Conservation (phyloP, 2,113 vertebrate species). For the Pimephales promelas region DNA sequence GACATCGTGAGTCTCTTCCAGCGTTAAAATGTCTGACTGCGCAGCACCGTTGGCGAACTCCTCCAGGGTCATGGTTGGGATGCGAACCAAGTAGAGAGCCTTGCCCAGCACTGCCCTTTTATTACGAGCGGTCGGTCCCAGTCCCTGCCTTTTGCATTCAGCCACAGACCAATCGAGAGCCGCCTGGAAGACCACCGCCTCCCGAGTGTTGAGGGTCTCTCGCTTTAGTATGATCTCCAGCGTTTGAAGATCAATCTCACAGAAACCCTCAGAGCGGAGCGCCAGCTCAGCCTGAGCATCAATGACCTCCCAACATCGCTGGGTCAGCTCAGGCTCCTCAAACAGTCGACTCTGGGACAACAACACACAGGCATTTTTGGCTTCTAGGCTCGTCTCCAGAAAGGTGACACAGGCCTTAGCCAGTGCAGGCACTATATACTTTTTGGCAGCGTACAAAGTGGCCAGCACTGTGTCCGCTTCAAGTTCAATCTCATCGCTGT, state of each 20-base stretch:
- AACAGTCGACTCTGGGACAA: constrained; percentile 94
- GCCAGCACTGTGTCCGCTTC: constrained; percentile 93
- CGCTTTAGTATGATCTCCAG: constrained; percentile 89
- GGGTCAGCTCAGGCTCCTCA: constrained; percentile 90
- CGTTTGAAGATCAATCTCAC: constrained; percentile 89
- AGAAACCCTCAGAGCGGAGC: constrained; percentile 89
- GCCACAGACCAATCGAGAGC: constrained; percentile 88
- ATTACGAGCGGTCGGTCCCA: constrained; percentile 78
- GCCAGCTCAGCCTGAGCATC: constrained; percentile 93
- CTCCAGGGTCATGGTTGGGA: constrained; percentile 90
- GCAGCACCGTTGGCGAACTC: constrained; percentile 92
- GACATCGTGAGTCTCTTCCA: constrained; percentile 88
- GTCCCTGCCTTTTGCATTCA: constrained; percentile 86
- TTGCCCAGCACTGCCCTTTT: constrained; percentile 86
- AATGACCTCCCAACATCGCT: constrained; percentile 96
- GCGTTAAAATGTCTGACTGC: constrained; percentile 87
- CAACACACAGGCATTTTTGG: constrained; percentile 91
- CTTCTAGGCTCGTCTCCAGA: constrained; percentile 93
- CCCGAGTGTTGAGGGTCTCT: constrained; percentile 89
- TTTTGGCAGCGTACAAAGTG: constrained; percentile 93
- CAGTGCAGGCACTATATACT: constrained; percentile 92
- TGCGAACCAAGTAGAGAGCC: constrained; percentile 86
- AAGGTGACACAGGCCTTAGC: constrained; percentile 91
- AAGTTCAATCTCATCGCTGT: constrained; percentile 93
- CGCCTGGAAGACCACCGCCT: constrained; percentile 88